A percentile compares a stretch with the other conserved stretches of the same genome.
phyloP scores from a whole-genome alignment of 2,797 vertebrate genomes.

The Anguilla obscura region DNA sequence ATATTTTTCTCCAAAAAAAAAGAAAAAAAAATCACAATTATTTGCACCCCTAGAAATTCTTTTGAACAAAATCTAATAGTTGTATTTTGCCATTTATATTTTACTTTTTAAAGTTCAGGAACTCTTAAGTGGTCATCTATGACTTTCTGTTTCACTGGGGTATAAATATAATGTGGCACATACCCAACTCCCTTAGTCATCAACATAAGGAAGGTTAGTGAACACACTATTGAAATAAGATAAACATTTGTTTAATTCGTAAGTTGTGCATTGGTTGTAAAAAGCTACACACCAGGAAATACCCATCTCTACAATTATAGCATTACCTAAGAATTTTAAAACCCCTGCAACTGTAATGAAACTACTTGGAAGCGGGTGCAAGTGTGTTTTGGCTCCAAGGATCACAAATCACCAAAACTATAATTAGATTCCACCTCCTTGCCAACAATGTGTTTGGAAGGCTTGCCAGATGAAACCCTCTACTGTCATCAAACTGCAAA shows the following conservation, averaged over 20 bases:
- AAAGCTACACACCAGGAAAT: background rate
- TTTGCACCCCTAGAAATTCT: no score
- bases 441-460: background rate
- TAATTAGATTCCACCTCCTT: background rate
- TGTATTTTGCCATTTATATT: no score
- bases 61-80: no score
- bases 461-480: background rate
- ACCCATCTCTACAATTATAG: background rate
- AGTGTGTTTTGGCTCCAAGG: background rate
- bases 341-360: background rate
- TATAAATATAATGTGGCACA: background rate
- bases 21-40: no score
- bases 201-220: background rate
- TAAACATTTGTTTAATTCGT: background rate
- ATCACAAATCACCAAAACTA: background rate
- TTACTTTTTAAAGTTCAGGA: no score
- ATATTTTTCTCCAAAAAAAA: no score
- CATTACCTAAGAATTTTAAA: background rate
- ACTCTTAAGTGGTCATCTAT: no score
- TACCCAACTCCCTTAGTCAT: background rate
- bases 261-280: background rate
- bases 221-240: background rate
- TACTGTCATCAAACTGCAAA: background rate
- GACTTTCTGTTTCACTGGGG: background rate
- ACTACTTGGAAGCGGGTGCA: background rate